Percentiles rank a stretch among this genome's conserved stretches.
Conservation (phyloP, 2,113 vertebrate species). For the Cranoglanis bouderius region DNA sequence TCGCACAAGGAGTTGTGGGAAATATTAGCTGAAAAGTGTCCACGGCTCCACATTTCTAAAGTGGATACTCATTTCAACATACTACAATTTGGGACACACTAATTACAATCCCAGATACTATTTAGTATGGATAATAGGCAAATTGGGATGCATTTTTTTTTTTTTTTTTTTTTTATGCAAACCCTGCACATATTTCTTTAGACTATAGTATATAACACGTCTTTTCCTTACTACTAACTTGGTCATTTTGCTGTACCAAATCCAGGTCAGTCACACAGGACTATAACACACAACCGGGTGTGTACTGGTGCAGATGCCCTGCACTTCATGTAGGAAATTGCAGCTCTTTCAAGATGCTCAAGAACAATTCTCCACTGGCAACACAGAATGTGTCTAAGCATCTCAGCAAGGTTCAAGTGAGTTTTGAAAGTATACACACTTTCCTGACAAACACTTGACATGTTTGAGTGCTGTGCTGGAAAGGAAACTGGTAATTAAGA, state of each 20-base stretch:
- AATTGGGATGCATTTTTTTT: neutral
- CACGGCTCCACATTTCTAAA: no score
- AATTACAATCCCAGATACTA: no score
- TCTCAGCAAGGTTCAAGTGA: neutral
- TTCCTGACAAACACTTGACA: slow-evolving; percentile 6
- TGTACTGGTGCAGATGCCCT: neutral
- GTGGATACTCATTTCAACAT: no score
- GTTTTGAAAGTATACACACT: slow-evolving; percentile 3
- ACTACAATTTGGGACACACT: no score
- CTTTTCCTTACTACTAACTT: neutral
- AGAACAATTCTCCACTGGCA: neutral
- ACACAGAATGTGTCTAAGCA: neutral
- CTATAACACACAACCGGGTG: neutral
- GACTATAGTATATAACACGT: no score
- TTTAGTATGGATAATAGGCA: no score
- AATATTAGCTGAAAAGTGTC: no score
- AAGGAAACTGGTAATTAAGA: slow-evolving; percentile 54
- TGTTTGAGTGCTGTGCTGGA: slow-evolving; percentile 39
- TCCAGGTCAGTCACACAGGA: neutral
- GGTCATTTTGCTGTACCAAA: neutral
- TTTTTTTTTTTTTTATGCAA: neutral
- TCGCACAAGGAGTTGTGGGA: no score
- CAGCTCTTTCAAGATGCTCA: neutral
- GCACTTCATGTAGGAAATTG: neutral
- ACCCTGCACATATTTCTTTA: neutral